A percentile compares a stretch with the other conserved stretches of the same genome.
These are phyloP conservation scores for Arenicola marina DNA, from an alignment of 2,888 invertebrate genomes.

Conservation along the genomic window DNA sequence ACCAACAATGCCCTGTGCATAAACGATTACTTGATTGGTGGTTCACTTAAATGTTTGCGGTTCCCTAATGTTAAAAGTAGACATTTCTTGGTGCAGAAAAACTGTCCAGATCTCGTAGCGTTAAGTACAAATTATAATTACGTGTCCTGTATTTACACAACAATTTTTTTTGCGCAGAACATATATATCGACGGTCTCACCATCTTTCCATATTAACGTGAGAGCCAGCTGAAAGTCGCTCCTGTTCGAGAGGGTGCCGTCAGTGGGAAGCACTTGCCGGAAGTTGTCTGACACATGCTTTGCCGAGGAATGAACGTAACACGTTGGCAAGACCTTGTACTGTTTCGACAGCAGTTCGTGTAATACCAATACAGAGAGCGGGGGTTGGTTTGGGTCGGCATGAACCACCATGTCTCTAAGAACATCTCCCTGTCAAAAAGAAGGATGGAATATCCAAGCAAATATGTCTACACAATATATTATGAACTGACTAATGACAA, in stretches of 20 bases:
- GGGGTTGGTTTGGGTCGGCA: constrained; percentile 70
- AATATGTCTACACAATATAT: too few species aligned
- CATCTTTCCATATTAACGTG: constrained; percentile 77
- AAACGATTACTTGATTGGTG: too few species aligned
- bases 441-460: too few species aligned
- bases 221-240: constrained; percentile 65
- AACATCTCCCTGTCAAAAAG: too few species aligned
- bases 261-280: constrained; percentile 31
- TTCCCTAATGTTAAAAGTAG: too few species aligned
- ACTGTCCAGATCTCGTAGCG: too few species aligned
- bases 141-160: too few species aligned
- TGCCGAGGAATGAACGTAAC: constrained; percentile 72
- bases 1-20: too few species aligned
- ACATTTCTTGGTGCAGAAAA: too few species aligned
- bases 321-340: constrained; percentile 65
- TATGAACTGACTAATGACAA: too few species aligned
- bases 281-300: constrained; percentile 56
- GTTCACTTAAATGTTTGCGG: too few species aligned
- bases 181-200: constrained; percentile 63
- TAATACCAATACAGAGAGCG: constrained; percentile 71
- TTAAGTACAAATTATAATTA: too few species aligned
- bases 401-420: constrained; percentile 73
- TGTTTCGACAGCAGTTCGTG: constrained; percentile 66
- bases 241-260: constrained; percentile 34
- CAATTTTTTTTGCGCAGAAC: background rate